Base-by-base conservation (phyloP, 2,797 vertebrate genomes). In the Acridotheres tristis region DNA sequence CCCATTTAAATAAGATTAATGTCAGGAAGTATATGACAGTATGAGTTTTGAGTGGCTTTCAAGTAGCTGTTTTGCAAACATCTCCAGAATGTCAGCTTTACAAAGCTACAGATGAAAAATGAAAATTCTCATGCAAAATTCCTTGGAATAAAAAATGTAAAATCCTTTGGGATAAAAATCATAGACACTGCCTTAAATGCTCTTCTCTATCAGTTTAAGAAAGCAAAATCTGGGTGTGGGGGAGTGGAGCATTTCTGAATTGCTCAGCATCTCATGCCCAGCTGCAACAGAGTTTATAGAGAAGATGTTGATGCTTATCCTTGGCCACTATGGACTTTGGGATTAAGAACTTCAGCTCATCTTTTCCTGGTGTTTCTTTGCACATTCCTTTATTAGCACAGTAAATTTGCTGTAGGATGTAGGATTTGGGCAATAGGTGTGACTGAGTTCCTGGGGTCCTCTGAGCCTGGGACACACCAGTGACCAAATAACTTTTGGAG, bases 1-100 rank as follows among this genome's bases (percentile, higher is more conserved):
- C 2, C 13, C 21, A n/a, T 93, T 91, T 80, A 71, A 89, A 84
- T 88, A 29, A 72, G n/a, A 66, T 90, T 77, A 91, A 80, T 72
- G 63, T 71, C 78, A 81, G 38, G 79, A 85, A 57, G 14, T 15
- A 19, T 61, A 16, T 48, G 84, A 48, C 47, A 68, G 19, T 62
- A 67, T 75, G 65, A 86, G 34, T 88, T 94, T 55, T 62, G 57
- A 1, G 5, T 30, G 55, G 25, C 54, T 89, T 96, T 95, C 58
- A 95, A 89, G 72, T 7, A 59, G 43, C 43, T 75, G 0, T 89
- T 94, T 88, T 92, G 65, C 66, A 85, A 68, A n/a, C 36, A 23
- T 57, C 55, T 80, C 45, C 34, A 22, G 36, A 89, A 66, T 29
- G 26, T 50, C 57, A 73, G 55, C 40, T 91, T 45, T 69, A 67